Conservation (phyloP, 2,113 vertebrate species). For the Ailurus styani region DNA sequence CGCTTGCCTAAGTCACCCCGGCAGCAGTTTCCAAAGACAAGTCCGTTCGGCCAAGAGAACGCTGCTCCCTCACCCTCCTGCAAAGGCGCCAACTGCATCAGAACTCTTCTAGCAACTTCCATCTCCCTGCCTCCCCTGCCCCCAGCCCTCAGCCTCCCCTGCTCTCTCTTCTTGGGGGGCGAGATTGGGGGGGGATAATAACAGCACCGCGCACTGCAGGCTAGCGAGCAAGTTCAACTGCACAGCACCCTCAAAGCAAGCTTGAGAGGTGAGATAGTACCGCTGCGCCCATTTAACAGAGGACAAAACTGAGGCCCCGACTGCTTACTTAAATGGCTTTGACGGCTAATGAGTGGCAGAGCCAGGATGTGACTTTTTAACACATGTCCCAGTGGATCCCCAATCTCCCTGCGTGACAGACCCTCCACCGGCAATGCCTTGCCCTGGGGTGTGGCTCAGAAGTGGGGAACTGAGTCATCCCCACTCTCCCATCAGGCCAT, state of each 20-base stretch:
- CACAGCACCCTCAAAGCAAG: background rate
- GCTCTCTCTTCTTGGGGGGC: background rate
- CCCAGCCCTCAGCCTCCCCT: background rate
- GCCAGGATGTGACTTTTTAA: background rate
- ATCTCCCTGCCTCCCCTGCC: background rate
- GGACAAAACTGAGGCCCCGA: background rate
- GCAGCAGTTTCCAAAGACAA: background rate
- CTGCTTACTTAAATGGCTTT: background rate
- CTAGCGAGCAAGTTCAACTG: background rate
- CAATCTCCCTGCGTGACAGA: background rate
- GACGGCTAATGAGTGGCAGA: background rate
- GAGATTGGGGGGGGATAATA: background rate
- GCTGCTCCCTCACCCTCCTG: background rate
- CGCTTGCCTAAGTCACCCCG: background rate
- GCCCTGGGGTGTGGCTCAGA: background rate
- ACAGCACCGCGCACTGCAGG: background rate
- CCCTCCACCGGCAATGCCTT: background rate
- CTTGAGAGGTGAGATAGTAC: background rate
- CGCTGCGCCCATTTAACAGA: background rate
- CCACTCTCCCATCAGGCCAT: background rate
- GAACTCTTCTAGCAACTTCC: background rate
- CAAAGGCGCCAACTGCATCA: background rate
- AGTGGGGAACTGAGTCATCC: slow-evolving; percentile 11
- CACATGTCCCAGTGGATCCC: background rate
- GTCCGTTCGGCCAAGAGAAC: background rate